A percentile compares a stretch with the other conserved stretches of the same genome.
Conservation (phyloP, 2,797 vertebrate genomes). For the Morus bassanus region DNA sequence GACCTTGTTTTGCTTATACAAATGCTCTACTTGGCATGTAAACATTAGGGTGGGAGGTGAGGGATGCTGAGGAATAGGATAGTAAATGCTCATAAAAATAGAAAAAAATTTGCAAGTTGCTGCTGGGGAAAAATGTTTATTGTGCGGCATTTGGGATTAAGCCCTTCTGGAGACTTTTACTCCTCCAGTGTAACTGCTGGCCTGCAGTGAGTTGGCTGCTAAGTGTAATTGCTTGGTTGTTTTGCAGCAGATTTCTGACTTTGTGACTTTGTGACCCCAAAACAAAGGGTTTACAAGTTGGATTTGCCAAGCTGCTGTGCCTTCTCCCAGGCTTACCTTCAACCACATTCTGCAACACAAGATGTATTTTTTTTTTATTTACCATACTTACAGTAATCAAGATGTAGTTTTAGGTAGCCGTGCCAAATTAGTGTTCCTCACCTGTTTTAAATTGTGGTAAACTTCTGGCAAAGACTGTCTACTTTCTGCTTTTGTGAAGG, state of each 20-base stretch:
- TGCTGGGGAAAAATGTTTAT: not conserved
- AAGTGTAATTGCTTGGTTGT: not conserved
- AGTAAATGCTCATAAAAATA: slow-evolving; percentile 17
- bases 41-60: slow-evolving; percentile 34
- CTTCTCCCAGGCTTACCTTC: not conserved
- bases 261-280: not conserved
- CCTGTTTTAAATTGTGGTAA: not conserved
- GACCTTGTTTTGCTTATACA: slow-evolving; percentile 51
- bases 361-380: not conserved
- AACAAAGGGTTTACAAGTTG: not conserved
- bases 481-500: not conserved
- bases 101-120: not conserved
- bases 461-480: not conserved
- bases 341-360: not conserved
- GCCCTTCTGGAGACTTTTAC: not conserved
- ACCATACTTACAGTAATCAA: not conserved
- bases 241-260: not conserved
- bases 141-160: not conserved
- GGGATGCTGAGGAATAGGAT: not conserved
- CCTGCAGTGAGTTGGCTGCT: not conserved
- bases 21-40: not conserved
- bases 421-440: not conserved
- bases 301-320: not conserved
- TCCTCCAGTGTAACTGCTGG: not conserved
- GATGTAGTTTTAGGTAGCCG: not conserved